Evolutionary conservation across 2,888 invertebrate species (phyloP), one percentile per base, ranked within the genome.

Genomic region (Xanthorhoe designata): DNA sequence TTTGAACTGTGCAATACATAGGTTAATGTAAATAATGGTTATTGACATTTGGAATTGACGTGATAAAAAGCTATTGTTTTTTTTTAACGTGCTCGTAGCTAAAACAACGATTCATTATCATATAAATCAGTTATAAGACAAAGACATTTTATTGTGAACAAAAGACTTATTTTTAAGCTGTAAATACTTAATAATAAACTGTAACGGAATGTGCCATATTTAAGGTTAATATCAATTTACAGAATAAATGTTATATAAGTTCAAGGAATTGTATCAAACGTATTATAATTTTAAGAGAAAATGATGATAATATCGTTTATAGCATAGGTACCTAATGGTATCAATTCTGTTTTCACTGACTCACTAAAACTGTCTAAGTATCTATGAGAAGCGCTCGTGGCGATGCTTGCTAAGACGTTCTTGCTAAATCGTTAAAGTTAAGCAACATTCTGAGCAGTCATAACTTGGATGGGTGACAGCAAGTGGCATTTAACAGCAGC

Each of bases 1-100:
- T 69, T 35, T 60, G 65, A 70, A 74, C 70, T 68, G 73, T 75
- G 62, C 61, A 70, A 50, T 61, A 50, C 45, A 15, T 51, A 49
- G 53, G 58, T 24, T 51, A 60, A 53, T 52, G 38, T 55, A 61
- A 15, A 38, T 55, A 54, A 29, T 17, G 18, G 13, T 58, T 49
- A 59, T 64, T 58, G 58, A 47, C 35, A 29, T 49, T 15, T 32
- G 49, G 47, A 59, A 63, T 63, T 63, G 53, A 58, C 53, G 13
- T 0, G 50, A n/a, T 50, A 19, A 38, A 6, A 15, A 55, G 42
- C 24, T 5, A 51, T 24, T 9, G 19, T 24, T 10, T 24, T 29
- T 50, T 5, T 13, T n/a, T 2, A 2, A 53, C 6, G 15, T 32
- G 9, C 53, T 53, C 29, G 49, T 50, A 50, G 50, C 50, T 50